Evolutionary conservation across 2,888 invertebrate species (phyloP), one percentile per base, ranked within the genome.

Genomic region (Amitus sp.): DNA sequence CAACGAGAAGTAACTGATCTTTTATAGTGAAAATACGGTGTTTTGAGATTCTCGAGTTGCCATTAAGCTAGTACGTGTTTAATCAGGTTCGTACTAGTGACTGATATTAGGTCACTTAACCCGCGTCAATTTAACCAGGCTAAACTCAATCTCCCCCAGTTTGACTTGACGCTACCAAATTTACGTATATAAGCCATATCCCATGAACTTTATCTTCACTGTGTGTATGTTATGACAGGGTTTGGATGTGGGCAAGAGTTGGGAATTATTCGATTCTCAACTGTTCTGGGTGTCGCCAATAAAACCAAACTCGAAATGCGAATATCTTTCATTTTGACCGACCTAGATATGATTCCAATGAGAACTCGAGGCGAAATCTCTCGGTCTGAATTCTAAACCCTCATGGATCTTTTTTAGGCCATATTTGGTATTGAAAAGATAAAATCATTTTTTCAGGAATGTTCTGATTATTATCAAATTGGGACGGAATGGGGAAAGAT

Each of bases 21-120:
- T 37, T 7, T 15, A 15, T 5, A n/a, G 15, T 37, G 15, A 46
- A 27, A 27, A 10, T 18, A 13, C 42, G 18, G 45, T 37, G 51
- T 51, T 47, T 43, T 34, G 51, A 28, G 34, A 46, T 54, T 48
- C 34, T 37, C 59, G 33, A 28, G 59, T 52, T 37, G 37, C 40
- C 13, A 51, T 47, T 54, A 45, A 20, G 45, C 58, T 55, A 61
- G 58, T 61, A 62, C 52, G 66, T 51, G 65, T 54, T 62, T 68
- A 72, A 73, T 71, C 62, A 71, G 64, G 69, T 71, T 73, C 61
- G 67, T 63, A 70, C 67, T 68, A 69, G 69, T 70, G 66, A 67
- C 71, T 69, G 66, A 72, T 73, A 73, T 71, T 69, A 72, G 74
- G 70, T 74, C 70, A 73, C 69, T 71, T 71, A 71, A 71, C 69